Evolutionary conservation across 1,140 invertebrate species (phyloP), one percentile per base, ranked within the genome.

Genomic region (Solenopsis invicta): DNA sequence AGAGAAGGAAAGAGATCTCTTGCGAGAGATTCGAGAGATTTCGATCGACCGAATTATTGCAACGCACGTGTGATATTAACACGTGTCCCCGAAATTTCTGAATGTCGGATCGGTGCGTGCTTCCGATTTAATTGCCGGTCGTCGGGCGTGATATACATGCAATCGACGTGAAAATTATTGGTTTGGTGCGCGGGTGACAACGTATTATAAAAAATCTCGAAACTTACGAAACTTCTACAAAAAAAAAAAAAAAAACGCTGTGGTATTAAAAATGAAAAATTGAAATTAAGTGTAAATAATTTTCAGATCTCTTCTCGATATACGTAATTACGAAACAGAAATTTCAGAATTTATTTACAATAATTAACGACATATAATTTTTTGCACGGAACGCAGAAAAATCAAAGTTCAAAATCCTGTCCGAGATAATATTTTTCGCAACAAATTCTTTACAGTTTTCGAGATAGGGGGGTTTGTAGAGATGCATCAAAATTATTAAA

Each of bases 41-140:
- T 50, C 67, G 13, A 77, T 85, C 71, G 5, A 52, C 2, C 10
- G 52, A 76, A 66, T 69, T 88, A 81, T 21, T 50, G 52, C n/a
- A 29, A 18, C 48, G 21, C 41, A 45, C 34, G 21, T n/a, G 6
- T 8, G 66, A 50, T 54, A 18, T 76, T 78, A 74, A 82, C 67
- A 54, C 77, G 21, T 76, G 72, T 75, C 34, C 18, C 12, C 9
- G 10, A 64, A 85, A 75, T 85, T 29, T 45, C 41, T 37, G 56
- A 66, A 75, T n/a, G 9, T 0, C 24, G 6, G 13, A 41, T 13
- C 4, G 34, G 21, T 13, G 45, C 71, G 8, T 41, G n/a, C 45
- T 12, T 37, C 13, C 13, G 24, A 85, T 76, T 85, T 76, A 85
- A 85, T 85, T 76, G 45, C 12, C 54, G 45, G 34, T 69, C 45